Conservation (phyloP, 2,797 vertebrate species). For the Lerista edwardsae region DNA sequence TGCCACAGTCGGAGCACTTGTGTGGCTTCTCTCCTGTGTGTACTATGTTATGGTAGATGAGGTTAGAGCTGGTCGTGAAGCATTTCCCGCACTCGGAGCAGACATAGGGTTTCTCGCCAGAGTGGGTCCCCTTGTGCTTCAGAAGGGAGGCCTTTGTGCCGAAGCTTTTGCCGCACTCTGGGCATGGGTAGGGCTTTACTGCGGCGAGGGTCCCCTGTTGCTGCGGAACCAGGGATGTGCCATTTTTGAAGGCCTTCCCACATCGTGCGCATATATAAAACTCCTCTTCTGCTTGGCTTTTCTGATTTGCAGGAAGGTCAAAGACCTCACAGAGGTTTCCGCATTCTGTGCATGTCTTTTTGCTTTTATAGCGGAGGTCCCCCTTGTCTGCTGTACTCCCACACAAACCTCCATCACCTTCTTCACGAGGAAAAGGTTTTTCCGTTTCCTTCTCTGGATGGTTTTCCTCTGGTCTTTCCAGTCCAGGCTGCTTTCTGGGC, state of each 20-base stretch:
- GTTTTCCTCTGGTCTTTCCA: not conserved
- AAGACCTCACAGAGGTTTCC: slow-evolving; percentile 22
- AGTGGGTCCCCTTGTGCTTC: slow-evolving; percentile 37
- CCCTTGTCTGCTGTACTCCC: not conserved
- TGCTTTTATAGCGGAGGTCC: not conserved
- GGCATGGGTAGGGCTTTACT: slow-evolving; percentile 1
- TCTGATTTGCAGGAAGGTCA: not conserved
- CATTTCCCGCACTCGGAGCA: slow-evolving; percentile 49
- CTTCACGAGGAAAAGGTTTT: not conserved
- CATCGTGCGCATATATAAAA: slow-evolving; percentile 31
- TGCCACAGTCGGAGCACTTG: slow-evolving; percentile 47
- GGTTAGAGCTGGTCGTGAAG: slow-evolving; percentile 37
- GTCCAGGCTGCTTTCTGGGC: not conserved
- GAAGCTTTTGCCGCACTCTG: slow-evolving; percentile 32
- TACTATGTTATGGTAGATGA: slow-evolving; percentile 41
- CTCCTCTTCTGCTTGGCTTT: slow-evolving; percentile 9
- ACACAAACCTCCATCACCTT: not conserved
- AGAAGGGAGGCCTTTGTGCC: slow-evolving; percentile 26
- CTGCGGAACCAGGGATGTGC: not conserved
- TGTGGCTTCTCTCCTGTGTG: slow-evolving; percentile 55
- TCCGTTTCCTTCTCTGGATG: not conserved
- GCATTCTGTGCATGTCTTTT: slow-evolving; percentile 21
- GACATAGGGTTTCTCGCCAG: slow-evolving; percentile 36
- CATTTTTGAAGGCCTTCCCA: slow-evolving; percentile 42
- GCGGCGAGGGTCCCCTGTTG: not conserved